phyloP scores from a whole-genome alignment of 2,113 vertebrate species.

The Vombatus ursinus region DNA sequence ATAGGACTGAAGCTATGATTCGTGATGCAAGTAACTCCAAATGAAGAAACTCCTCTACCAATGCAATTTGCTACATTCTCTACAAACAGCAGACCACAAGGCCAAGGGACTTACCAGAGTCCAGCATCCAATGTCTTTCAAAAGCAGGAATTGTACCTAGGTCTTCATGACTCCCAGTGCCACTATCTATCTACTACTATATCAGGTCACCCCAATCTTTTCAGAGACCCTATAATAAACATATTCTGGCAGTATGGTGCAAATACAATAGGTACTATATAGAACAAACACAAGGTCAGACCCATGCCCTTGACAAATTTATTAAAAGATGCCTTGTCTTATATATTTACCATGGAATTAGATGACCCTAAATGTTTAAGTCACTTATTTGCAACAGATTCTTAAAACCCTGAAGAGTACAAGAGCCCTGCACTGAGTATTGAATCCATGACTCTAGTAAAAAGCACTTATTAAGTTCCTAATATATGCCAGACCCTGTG shows the following conservation, averaged over 20 bases:
- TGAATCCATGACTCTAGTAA: background rate
- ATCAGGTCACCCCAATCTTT: background rate
- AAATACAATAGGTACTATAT: background rate
- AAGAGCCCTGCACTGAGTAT: background rate
- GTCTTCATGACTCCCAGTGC: background rate
- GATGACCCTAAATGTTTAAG: background rate
- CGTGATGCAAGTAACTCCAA: background rate
- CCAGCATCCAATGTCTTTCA: background rate
- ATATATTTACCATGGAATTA: background rate
- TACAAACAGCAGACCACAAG: background rate
- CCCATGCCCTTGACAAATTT: background rate
- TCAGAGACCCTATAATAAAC: background rate
- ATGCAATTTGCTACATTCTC: background rate
- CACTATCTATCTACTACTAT: background rate
- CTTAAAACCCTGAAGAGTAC: background rate
- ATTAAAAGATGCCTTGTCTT: background rate
- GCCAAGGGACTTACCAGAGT: background rate
- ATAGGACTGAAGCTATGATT: background rate
- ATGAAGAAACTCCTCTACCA: background rate
- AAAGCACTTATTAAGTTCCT: background rate
- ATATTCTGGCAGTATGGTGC: background rate
- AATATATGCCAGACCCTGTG: background rate
- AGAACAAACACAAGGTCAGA: background rate
- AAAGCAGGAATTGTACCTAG: background rate
- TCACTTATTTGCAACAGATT: background rate